Evolutionary conservation across 2,888 invertebrate genomes (phyloP).

Genomic region (Aradus depressus): DNA sequence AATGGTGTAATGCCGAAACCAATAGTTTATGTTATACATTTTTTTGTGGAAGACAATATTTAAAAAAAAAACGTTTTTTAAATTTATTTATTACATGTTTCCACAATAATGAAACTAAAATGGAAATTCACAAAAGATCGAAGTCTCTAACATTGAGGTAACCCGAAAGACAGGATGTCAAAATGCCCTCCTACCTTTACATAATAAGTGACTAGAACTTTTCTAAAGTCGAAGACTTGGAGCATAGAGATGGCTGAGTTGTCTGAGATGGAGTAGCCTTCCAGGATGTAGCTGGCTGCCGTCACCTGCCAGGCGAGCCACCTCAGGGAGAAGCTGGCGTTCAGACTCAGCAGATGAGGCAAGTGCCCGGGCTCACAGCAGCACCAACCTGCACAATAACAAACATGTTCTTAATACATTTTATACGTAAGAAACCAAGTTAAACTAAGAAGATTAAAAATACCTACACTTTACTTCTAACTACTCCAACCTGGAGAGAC

Average conservation of each 20-base stretch:
- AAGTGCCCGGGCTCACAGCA: constrained; percentile 84
- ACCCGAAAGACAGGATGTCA: too few species aligned
- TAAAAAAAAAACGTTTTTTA: too few species aligned
- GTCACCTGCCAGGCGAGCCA: constrained; percentile 98
- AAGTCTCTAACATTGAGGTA: too few species aligned
- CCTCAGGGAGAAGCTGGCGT: constrained; percentile 93
- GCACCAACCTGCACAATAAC: constrained; percentile 53
- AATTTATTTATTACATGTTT: too few species aligned
- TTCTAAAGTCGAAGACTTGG: constrained; percentile 94
- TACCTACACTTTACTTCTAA: too few species aligned
- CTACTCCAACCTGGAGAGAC: too few species aligned
- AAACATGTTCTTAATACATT: too few species aligned
- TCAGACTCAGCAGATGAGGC: constrained; percentile 80
- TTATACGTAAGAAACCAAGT: too few species aligned
- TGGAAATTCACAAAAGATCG: too few species aligned
- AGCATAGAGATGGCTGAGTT: constrained; percentile 94
- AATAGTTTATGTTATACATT: too few species aligned
- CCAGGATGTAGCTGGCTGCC: constrained; percentile 91
- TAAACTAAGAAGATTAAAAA: background rate
- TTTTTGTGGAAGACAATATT: too few species aligned
- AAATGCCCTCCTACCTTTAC: constrained; percentile 83
- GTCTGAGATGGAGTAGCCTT: constrained; percentile 97
- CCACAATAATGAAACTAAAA: background rate
- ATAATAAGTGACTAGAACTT: constrained; percentile 93
- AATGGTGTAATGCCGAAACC: too few species aligned